Evolutionary conservation across 2,113 vertebrate genomes (phyloP).

Genomic region (Ondatra zibethicus): DNA sequence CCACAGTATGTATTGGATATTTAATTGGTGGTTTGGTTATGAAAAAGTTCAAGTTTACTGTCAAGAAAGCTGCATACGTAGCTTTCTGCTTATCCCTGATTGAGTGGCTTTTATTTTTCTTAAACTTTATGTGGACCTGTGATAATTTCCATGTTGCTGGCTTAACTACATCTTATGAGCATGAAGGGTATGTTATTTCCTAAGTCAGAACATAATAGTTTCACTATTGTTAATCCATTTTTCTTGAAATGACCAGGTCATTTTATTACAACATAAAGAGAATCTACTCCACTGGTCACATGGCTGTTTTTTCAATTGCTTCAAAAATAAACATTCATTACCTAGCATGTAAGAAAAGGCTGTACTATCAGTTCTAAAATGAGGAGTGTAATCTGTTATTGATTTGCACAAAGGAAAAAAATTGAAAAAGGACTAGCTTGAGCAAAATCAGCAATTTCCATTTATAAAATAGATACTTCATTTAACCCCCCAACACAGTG

Average conservation of each 20-base stretch:
- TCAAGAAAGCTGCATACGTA: conserved; percentile 90
- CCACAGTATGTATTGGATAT: conserved; percentile 92
- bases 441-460: too few species aligned
- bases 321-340: too few species aligned
- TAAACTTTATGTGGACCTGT: conserved; percentile 90
- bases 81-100: conserved; percentile 87
- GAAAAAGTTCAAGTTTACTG: conserved; percentile 94
- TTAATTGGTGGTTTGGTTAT: conserved; percentile 94
- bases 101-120: conserved; percentile 89
- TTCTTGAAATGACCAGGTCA: background rate
- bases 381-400: too few species aligned
- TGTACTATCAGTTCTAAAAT: too few species aligned
- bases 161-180: conserved; percentile 90
- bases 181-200: conserved; percentile 88
- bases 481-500: too few species aligned
- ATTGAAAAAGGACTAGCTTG: too few species aligned
- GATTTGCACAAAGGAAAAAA: too few species aligned
- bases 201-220: background rate
- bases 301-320: too few species aligned
- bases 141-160: conserved; percentile 92
- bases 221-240: background rate
- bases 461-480: too few species aligned
- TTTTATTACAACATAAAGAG: background rate
- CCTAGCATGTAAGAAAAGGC: too few species aligned
- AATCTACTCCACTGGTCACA: background rate